Evolutionary conservation across 2,888 invertebrate genomes (phyloP), one percentile per base, ranked within the genome.

Genomic region (Odontocolon sp.): DNA sequence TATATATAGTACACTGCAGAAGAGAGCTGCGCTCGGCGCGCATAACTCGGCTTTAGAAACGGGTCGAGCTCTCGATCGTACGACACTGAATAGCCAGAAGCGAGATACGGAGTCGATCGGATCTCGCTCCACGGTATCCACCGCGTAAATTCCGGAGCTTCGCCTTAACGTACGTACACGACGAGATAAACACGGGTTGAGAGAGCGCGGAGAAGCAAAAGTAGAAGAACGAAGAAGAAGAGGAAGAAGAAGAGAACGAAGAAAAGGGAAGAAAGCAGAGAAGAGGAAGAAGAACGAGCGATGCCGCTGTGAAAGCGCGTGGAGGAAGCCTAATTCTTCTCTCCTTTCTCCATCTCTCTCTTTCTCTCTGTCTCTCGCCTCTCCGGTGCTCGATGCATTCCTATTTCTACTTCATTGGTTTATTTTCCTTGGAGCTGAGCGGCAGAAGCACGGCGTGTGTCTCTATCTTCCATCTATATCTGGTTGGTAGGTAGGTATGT

Each of bases 381-480:
- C 28, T 42, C 52, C 52, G 76, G 69, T 69, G 23, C 70, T 66
- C 56, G 76, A 76, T 67, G 81, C 83, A 84, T 84, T 83, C 83
- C 82, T 82, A 80, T 79, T 83, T 82, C 69, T n/a, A n/a, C 77
- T 61, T 74, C 71, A 79, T 80, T 80, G 81, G 78, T 81, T 83
- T 81, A 82, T 83, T 83, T 83, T 83, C 68, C 77, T 69, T 56
- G 59, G 74, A 72, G 61, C 68, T 59, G 16, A 18, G 38, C 26
- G 40, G 57, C 38, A 40, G 57, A 67, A 67, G 66, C 50, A 73
- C 67, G 73, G 72, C 81, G 79, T 80, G 80, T 78, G 81, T 80
- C 81, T 81, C 80, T 83, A 82, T 82, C 82, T 82, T 67, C 81
- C 81, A 82, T 81, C 83, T 82, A 80, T 80, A 81, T 80, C 83